Evolutionary conservation across 1,140 invertebrate species (phyloP), one percentile per base, ranked within the genome.

Genomic region (Hyles euphorbiae): DNA sequence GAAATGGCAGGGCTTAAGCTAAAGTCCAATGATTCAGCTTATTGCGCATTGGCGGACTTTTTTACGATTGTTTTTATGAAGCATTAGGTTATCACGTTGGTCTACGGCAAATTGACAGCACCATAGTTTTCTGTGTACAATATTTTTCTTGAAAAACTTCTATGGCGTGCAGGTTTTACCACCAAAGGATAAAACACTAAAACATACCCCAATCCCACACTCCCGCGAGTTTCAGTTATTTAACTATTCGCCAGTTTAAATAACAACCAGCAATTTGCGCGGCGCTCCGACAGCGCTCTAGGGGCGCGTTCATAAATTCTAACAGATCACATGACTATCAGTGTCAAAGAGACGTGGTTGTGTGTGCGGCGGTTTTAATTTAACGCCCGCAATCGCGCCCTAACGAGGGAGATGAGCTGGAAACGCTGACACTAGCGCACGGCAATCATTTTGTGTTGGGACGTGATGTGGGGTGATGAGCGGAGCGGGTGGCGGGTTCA

Each of bases 381-480:
- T 74, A 65, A 74, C 71, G 64, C 73, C 72, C 71, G 62, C 74
- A 72, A 77, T 80, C 74, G 78, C 74, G 67, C 74, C 70, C 76
- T 87, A 84, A 84, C 81, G 81, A 81, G 81, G 52, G 57, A 78
- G 79, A 76, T 78, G 75, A 79, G 68, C 71, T 73, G 68, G 76
- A 83, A 87, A 71, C 68, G 82, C 82, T 87, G 83, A 87, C 83
- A 87, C 68, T 80, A 75, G 83, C 78, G 75, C 57, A 67, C 76
- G 69, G 70, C 77, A 82, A 82, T 83, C 80, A 74, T 73, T 78
- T 64, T 64, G 70, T 63, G 34, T 52, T 49, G 47, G 5, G 22
- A 22, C 22, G 22, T 0, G n/a, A 32, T 33, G 9, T 36, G 43
- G 5, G 12, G 59, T 74, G 40, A 68, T 54, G 45, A 67, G 74